Evolutionary conservation across 2,797 vertebrate genomes (phyloP).

Genomic region (Alcedo quadribrachys): DNA sequence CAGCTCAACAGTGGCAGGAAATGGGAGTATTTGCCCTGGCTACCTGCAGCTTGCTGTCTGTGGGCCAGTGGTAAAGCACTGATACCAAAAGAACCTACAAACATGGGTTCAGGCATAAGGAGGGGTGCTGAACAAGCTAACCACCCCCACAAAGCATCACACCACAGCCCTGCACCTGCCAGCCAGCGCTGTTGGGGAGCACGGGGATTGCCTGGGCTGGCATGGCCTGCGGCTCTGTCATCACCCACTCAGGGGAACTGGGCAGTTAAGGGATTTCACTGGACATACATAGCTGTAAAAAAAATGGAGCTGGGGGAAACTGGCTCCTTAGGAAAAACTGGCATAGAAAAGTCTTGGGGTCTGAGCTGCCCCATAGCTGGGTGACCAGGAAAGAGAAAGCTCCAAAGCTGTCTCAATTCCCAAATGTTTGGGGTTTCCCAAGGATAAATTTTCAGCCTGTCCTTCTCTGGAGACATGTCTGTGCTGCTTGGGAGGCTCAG

Average conservation of each 20-base stretch:
- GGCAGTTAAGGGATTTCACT: not conserved
- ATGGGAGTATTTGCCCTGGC: not conserved
- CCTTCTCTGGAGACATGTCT: not conserved
- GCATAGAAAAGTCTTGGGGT: not conserved
- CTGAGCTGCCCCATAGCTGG: not conserved
- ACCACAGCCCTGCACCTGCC: not conserved
- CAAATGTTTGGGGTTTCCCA: not conserved
- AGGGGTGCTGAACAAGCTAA: not conserved
- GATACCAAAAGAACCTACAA: not conserved
- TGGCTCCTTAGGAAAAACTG: not conserved
- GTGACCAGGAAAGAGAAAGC: not conserved
- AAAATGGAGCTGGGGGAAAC: not conserved
- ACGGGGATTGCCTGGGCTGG: not conserved
- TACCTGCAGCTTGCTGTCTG: not conserved
- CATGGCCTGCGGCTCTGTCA: not conserved
- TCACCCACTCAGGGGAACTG: not conserved
- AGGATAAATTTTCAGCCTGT: not conserved
- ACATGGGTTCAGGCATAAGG: rapidly evolving
- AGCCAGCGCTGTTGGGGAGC: rapidly evolving
- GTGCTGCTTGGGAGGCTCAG: not conserved
- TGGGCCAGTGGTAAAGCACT: not conserved
- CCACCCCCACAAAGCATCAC: rapidly evolving
- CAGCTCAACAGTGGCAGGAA: rapidly evolving
- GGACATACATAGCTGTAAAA: not conserved
- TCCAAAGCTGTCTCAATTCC: not conserved